phyloP scores from a whole-genome alignment of 1,140 invertebrate genomes.

The Cotesia vestalis region DNA sequence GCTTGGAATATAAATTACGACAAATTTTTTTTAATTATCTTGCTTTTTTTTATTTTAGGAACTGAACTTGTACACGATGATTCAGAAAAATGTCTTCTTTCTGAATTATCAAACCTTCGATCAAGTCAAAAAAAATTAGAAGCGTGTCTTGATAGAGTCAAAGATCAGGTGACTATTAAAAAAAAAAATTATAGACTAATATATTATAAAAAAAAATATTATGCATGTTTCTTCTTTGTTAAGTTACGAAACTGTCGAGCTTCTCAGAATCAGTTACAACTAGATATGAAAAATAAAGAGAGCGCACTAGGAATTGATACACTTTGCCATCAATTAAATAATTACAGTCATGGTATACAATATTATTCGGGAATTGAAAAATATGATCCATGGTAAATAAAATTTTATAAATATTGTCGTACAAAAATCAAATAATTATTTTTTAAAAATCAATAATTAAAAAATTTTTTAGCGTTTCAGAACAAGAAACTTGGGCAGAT shows the following conservation, averaged over 20 bases:
- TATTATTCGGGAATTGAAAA: conserved; percentile 92
- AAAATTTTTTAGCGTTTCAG: conserved; percentile 68
- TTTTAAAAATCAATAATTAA: background rate
- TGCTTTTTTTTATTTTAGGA: conserved; percentile 47
- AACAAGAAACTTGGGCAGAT: conserved; percentile 86
- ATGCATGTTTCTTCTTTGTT: conserved; percentile 25
- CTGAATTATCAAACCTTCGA: conserved; percentile 71
- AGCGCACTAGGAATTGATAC: conserved; percentile 87
- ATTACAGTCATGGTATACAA: conserved; percentile 84
- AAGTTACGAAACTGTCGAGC: conserved; percentile 75
- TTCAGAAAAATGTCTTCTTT: conserved; percentile 69
- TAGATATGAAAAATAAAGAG: conserved; percentile 89
- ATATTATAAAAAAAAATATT: background rate
- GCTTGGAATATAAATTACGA: background rate
- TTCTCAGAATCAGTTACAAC: conserved; percentile 85
- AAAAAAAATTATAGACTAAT: background rate
- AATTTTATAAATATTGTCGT: background rate
- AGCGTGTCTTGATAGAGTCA: conserved; percentile 69
- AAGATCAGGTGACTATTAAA: conserved; percentile 66
- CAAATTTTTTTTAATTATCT: conserved; percentile 31
- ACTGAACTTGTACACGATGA: conserved; percentile 76
- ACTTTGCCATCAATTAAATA: conserved; percentile 87
- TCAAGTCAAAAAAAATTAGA: conserved; percentile 70
- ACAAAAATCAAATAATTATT: no score
- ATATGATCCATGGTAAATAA: conserved; percentile 81